Evolutionary conservation across 2,113 vertebrate species (phyloP).

Genomic region (Upupa epops): DNA sequence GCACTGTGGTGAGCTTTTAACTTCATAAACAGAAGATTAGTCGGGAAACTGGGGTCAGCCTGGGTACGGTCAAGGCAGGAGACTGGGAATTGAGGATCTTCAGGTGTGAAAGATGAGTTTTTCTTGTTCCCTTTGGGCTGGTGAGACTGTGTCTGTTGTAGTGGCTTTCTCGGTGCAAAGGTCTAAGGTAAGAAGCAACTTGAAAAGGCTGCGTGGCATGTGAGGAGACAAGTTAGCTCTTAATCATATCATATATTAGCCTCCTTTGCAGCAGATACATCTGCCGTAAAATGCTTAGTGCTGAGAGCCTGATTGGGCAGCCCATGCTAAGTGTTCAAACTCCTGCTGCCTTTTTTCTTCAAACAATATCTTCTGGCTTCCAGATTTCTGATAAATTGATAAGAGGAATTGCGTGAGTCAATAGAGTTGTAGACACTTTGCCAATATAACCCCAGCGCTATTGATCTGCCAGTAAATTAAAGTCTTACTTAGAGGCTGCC

Average conservation of each 20-base stretch:
- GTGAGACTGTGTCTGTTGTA: neutral
- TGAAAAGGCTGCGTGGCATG: neutral
- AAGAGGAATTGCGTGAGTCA: conserved; percentile 98
- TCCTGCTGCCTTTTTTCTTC: conserved; percentile 75
- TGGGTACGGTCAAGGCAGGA: neutral
- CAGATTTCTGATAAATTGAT: conserved; percentile 99
- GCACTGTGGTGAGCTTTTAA: neutral
- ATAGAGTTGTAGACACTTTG: conserved; percentile 99
- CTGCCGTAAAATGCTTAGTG: conserved; percentile 25
- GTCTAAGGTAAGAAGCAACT: conserved; percentile 21
- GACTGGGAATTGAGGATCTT: neutral
- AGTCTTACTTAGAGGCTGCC: conserved; percentile 99
- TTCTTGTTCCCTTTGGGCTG: neutral
- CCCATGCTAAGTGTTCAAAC: conserved; percentile 54
- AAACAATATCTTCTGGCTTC: conserved; percentile 94
- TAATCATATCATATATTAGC: neutral
- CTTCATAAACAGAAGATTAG: neutral
- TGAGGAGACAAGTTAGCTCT: conserved; percentile 18
- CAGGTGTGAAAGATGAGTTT: neutral
- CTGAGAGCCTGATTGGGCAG: conserved; percentile 31
- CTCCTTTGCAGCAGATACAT: conserved; percentile 26
- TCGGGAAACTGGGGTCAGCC: neutral
- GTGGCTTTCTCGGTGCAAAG: neutral
- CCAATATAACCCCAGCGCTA: conserved; percentile 97
- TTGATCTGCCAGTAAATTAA: conserved; percentile 99